Evolutionary conservation across 1,140 invertebrate species (phyloP).

Genomic region (Pentalonia nigronervosa): DNA sequence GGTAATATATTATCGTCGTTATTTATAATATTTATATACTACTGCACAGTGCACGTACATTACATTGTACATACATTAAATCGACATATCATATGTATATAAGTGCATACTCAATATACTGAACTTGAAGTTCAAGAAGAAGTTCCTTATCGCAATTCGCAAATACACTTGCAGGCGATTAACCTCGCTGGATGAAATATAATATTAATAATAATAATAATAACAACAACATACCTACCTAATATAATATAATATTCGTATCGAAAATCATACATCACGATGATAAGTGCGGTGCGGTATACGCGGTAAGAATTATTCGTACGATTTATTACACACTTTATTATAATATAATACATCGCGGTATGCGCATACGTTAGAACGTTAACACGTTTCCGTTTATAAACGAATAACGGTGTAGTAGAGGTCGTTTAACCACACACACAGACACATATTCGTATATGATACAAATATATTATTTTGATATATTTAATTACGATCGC

Average conservation of each 20-base stretch:
- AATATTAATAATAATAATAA: neutral
- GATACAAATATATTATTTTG: neutral
- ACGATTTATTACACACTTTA: neutral
- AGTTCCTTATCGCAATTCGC: slow-evolving; percentile 6
- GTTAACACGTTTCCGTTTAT: slow-evolving; percentile 13
- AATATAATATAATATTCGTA: neutral
- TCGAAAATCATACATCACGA: neutral
- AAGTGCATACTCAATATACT: neutral
- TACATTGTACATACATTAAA: slow-evolving; percentile 1
- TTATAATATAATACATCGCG: neutral
- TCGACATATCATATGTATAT: neutral
- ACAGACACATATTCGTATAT: neutral
- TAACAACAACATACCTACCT: neutral
- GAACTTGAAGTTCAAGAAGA: slow-evolving; percentile 39
- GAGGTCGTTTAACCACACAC: slow-evolving; percentile 12
- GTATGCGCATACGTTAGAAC: neutral
- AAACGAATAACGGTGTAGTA: slow-evolving; percentile 20
- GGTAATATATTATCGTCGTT: neutral
- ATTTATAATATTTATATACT: neutral
- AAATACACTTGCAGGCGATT: slow-evolving; percentile 18
- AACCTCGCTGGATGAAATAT: slow-evolving; percentile 15
- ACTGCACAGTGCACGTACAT: neutral
- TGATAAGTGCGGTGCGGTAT: neutral
- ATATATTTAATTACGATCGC: neutral
- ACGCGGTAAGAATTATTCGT: neutral